Evolutionary conservation across 2,797 vertebrate genomes (phyloP).

Genomic region (Xerus rutilus): DNA sequence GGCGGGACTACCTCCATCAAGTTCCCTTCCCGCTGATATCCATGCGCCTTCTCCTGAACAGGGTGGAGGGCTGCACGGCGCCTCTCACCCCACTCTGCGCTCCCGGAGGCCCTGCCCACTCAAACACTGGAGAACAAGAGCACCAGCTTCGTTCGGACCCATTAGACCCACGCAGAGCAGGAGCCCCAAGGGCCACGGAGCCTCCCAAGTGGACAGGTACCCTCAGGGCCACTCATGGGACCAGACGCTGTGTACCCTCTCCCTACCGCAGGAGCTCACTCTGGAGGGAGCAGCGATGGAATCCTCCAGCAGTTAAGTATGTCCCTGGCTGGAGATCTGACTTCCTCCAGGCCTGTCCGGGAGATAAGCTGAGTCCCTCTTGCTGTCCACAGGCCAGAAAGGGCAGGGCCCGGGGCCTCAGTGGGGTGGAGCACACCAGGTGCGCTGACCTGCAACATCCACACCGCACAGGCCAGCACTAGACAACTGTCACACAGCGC

Average conservation of each 20-base stretch:
- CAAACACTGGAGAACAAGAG: neutral
- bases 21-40: too few species aligned
- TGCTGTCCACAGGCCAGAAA: neutral
- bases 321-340: accelerated
- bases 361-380: accelerated
- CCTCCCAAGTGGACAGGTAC: neutral
- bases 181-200: neutral
- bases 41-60: too few species aligned
- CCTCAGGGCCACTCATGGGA: neutral
- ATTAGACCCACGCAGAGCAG: neutral
- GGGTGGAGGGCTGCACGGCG: too few species aligned
- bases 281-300: neutral
- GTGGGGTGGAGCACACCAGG: too few species aligned
- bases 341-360: accelerated
- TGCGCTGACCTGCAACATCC: too few species aligned
- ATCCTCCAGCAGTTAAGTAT: too few species aligned
- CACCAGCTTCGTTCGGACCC: accelerated
- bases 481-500: neutral
- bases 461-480: accelerated
- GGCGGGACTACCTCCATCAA: too few species aligned
- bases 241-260: neutral
- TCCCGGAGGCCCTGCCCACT: neutral
- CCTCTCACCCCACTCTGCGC: too few species aligned
- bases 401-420: neutral
- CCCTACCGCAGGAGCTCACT: neutral